Evolutionary conservation across 2,888 invertebrate genomes (phyloP).

Genomic region (Trachelus tabidus): DNA sequence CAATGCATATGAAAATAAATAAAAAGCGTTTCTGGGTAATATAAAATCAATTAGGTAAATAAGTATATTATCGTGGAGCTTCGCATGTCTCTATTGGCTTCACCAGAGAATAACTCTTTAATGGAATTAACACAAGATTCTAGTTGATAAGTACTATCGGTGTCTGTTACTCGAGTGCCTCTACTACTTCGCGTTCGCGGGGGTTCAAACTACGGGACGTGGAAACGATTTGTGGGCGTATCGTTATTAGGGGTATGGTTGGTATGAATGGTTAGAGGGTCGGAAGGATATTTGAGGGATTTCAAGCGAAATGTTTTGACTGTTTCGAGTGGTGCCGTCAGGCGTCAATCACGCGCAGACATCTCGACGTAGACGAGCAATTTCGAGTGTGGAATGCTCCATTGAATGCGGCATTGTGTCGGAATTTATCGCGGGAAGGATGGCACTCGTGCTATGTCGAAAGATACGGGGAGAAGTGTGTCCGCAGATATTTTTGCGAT

Average conservation of each 20-base stretch:
- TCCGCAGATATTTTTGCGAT: slow-evolving; percentile 37
- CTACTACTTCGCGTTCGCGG: background rate
- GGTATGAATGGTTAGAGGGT: background rate
- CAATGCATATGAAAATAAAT: background rate
- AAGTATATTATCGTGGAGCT: background rate
- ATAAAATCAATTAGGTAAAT: background rate
- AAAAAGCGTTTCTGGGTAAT: background rate
- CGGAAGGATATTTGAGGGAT: slow-evolving; percentile 10
- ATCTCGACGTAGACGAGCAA: slow-evolving; percentile 51
- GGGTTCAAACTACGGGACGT: background rate
- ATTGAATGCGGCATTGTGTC: slow-evolving; percentile 2
- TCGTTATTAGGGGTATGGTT: background rate
- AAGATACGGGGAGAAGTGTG: background rate
- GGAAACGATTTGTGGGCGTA: background rate
- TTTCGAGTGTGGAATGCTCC: slow-evolving; percentile 43
- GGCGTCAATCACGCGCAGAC: slow-evolving; percentile 56
- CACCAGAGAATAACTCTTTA: background rate
- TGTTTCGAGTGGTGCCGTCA: slow-evolving; percentile 58
- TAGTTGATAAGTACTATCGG: background rate
- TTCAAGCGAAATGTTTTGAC: slow-evolving; percentile 54
- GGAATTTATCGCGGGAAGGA: slow-evolving; percentile 16
- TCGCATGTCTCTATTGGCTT: background rate
- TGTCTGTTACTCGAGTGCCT: background rate
- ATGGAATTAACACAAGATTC: background rate
- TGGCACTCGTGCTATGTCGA: background rate